Evolutionary conservation across 1,140 invertebrate species (phyloP), one percentile per base, ranked within the genome.

Genomic region (Bilobella aurantiaca): DNA sequence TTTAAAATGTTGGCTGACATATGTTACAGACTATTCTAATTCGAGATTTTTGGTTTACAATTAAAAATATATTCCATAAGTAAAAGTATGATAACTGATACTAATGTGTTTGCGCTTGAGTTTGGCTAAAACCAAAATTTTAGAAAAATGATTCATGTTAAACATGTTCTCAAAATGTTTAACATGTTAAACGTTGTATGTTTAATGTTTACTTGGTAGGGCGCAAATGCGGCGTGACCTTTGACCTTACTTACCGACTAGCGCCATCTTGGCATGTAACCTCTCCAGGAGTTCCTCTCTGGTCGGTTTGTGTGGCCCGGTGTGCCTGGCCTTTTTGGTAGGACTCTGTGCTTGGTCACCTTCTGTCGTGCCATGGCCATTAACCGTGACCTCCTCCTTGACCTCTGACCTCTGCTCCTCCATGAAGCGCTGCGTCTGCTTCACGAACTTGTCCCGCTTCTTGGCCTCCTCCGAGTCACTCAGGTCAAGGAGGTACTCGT

Each of bases 401-500:
- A 30, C 42, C 63, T 53, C 23, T 42, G 8, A 8, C 21, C 25
- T 53, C 12, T 46, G 29, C 21, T 16, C 30, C 58, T 37, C 46
- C 56, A 37, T 49, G 47, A 27, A 23, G 23, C 23, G 53, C 29
- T 61, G 59, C 42, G 21, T 28, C 58, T 64, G 61, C 59, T 61
- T 29, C 28, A 23, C 16, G 47, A 25, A 58, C 61, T 62, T 42
- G 27, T 58, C 49, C 8, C 49, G 12, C 21, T 53, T 47, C 32
- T 61, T 59, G 23, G 32, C 5, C 30, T 61, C 58, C 42, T 59
- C 61, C 25, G 66, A 61, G 30, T 67, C 69, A 8, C 46, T 37
- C 49, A 53, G 21, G 27, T 71, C 60, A 3, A 65, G 5, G 1
- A 71, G 28, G 57, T 66, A 68, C n/a, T 68, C 62, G 18, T 71